Conservation (phyloP, 2,888 invertebrate species). For the Calameuta filiformis region DNA sequence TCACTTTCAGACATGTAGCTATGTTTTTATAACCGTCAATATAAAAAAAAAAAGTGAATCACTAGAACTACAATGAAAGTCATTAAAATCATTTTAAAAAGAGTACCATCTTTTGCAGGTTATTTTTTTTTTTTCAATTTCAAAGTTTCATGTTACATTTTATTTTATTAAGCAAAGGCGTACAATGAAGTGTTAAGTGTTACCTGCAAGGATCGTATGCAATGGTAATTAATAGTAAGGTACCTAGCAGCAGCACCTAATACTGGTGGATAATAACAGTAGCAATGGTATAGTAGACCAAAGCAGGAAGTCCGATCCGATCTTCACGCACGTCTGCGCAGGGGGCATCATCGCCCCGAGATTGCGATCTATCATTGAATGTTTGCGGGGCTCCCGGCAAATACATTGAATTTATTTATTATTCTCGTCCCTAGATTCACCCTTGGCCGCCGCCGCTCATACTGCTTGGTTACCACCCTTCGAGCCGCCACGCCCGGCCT, state of each 20-base stretch:
- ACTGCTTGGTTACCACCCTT: slow-evolving; percentile 3
- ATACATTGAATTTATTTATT: slow-evolving; percentile 66
- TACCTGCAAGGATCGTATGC: not conserved
- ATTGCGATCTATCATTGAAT: slow-evolving; percentile 64
- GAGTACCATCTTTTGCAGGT: too few species aligned
- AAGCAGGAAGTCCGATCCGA: slow-evolving; percentile 11
- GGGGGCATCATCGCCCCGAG: slow-evolving; percentile 36
- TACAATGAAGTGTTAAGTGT: not conserved
- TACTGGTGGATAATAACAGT: not conserved
- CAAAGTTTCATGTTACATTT: not conserved
- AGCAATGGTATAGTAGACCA: not conserved
- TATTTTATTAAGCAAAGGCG: not conserved
- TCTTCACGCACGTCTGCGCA: slow-evolving; percentile 22
- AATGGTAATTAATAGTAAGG: not conserved
- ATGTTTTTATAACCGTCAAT: not conserved
- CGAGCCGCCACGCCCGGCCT: slow-evolving; percentile 25
- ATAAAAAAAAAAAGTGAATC: not conserved
- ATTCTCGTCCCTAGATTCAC: slow-evolving; percentile 44
- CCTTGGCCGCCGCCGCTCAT: not conserved
- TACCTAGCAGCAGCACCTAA: not conserved
- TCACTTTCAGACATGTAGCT: not conserved
- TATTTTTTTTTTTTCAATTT: not conserved
- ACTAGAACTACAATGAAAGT: not conserved
- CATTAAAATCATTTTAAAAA: too few species aligned
- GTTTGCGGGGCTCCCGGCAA: slow-evolving; percentile 58